A percentile compares a stretch with the other conserved stretches of the same genome.
Evolutionary conservation across 2,113 vertebrate species (phyloP).

Genomic region (Takifugu bimaculatus): DNA sequence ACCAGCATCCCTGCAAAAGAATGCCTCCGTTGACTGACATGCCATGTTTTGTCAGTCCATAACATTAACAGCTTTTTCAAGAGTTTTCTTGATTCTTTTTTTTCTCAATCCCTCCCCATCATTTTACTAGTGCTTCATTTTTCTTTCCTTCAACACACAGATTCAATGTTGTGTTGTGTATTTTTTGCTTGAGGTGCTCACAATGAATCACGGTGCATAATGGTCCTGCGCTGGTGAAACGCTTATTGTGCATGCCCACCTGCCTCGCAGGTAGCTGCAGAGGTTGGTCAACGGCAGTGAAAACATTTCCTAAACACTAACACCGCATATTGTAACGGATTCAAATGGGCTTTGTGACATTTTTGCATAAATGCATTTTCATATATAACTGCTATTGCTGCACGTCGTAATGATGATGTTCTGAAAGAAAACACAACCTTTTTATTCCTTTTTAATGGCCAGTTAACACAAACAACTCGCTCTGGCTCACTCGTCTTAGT

Average conservation of each 20-base stretch:
- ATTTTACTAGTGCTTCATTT: background rate
- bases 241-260: slow-evolving; percentile 2
- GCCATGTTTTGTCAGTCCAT: too few relatives aligned
- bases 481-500: background rate
- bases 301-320: slow-evolving; percentile 2
- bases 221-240: slow-evolving; percentile 15
- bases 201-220: slow-evolving; percentile 8
- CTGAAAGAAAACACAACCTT: background rate
- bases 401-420: background rate
- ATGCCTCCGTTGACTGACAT: too few relatives aligned
- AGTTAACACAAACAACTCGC: background rate
- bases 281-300: slow-evolving; percentile 11
- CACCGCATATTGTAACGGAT: background rate
- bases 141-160: background rate
- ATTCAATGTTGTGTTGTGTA: background rate
- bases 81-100: background rate
- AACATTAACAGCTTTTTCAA: background rate
- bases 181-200: slow-evolving; percentile 20
- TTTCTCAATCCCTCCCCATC: background rate
- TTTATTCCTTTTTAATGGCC: slow-evolving; percentile 1
- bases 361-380: background rate
- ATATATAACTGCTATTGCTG: background rate
- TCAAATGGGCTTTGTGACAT: background rate
- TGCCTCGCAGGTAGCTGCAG: slow-evolving; percentile 15
- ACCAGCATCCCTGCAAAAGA: too few relatives aligned